A percentile compares a stretch with the other conserved stretches of the same genome.
These are phyloP conservation scores for Aplocera efformata DNA, from an alignment of 2,888 invertebrate genomes.

Conservation along the genomic window DNA sequence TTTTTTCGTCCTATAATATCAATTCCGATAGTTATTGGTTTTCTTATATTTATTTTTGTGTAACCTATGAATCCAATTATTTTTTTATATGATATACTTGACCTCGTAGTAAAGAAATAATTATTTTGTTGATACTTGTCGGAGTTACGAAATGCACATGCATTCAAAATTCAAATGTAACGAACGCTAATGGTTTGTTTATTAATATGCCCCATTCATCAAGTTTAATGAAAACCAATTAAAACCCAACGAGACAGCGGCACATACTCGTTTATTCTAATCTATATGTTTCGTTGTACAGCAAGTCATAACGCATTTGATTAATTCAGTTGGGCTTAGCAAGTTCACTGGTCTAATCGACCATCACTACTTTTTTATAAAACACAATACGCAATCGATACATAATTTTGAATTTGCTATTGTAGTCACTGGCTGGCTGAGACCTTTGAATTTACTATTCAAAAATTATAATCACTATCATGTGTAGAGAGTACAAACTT, in stretches of 20 bases:
- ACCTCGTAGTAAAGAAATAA: too few species aligned
- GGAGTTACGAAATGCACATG: not conserved
- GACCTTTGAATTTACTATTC: slow-evolving; percentile 14
- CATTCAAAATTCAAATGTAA: slow-evolving; percentile 25
- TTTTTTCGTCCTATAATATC: too few species aligned
- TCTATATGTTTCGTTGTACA: slow-evolving; percentile 18
- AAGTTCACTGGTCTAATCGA: slow-evolving; percentile 10
- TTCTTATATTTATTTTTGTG: too few species aligned
- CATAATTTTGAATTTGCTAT: slow-evolving; percentile 21
- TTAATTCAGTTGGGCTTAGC: slow-evolving; percentile 26
- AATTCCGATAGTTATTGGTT: too few species aligned
- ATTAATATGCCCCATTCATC: slow-evolving; percentile 42
- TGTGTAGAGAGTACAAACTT: slow-evolving; percentile 19
- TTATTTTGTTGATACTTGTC: slow-evolving; percentile 11
- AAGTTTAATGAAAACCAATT: slow-evolving; percentile 54
- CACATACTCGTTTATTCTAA: slow-evolving; percentile 27
- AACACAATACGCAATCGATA: slow-evolving; percentile 35
- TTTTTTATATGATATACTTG: too few species aligned
- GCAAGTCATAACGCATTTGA: slow-evolving; percentile 38
- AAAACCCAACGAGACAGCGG: slow-evolving; percentile 35
- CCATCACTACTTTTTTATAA: slow-evolving; percentile 26
- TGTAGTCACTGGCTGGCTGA: slow-evolving; percentile 37
- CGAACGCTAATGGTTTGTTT: slow-evolving; percentile 32
- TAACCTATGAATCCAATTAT: too few species aligned
- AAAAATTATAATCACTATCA: not conserved